Conservation (phyloP, 2,797 vertebrate genomes). For the Schizopygopsis malacanthus region DNA sequence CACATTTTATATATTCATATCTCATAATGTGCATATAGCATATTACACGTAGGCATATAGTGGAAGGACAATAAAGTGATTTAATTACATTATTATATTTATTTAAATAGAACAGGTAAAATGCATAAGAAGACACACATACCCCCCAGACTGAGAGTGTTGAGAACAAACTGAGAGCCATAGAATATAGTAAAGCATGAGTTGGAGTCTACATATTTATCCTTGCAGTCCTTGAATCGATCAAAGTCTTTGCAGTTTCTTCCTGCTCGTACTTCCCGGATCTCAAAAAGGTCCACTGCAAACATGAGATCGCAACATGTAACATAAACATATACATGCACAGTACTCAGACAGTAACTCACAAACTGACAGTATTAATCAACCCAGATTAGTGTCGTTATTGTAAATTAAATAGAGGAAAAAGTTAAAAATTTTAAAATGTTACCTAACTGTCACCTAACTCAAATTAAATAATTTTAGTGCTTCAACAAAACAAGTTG, state of each 20-base stretch:
- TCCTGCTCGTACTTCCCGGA: constrained; percentile 91
- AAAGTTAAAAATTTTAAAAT: neutral
- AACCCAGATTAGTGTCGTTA: neutral
- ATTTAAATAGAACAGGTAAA: too few relatives aligned
- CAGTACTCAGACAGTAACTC: neutral
- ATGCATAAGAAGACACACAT: too few relatives aligned
- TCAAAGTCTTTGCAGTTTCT: constrained; percentile 96
- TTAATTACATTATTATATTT: neutral
- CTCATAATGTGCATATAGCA: neutral
- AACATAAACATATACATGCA: neutral
- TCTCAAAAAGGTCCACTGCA: constrained; percentile 93
- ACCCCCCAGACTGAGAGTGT: too few relatives aligned
- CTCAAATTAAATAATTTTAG: neutral
- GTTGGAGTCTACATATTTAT: constrained; percentile 72
- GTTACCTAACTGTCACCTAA: neutral
- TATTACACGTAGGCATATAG: neutral
- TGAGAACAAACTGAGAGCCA: constrained; percentile 87
- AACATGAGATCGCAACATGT: constrained; percentile 10
- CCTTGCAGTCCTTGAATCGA: constrained; percentile 85
- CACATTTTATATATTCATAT: neutral
- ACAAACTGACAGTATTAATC: neutral
- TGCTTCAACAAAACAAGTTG: too few relatives aligned
- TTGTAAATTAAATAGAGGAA: neutral
- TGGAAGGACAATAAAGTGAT: neutral
- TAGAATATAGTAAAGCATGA: constrained; percentile 93